A percentile compares a stretch with the other conserved stretches of the same genome.
Evolutionary conservation across 2,113 vertebrate genomes (phyloP).

Genomic region (Carassius auratus): DNA sequence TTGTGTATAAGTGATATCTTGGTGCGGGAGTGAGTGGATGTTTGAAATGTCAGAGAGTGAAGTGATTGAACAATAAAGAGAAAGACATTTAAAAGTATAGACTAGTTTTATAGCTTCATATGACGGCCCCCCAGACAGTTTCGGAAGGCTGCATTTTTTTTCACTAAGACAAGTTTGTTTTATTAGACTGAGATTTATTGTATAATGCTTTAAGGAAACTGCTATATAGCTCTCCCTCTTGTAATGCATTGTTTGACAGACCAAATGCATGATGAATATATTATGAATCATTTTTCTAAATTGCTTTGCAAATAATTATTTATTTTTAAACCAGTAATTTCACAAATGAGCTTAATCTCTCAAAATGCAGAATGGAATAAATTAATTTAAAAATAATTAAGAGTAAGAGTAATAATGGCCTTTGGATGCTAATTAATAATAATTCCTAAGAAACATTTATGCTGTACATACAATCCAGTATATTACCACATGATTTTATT

Average conservation of each 20-base stretch:
- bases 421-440: neutral
- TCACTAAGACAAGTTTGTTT: neutral
- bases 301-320: no score
- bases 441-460: neutral
- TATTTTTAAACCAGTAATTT: neutral
- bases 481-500: no score
- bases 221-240: no score
- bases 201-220: neutral
- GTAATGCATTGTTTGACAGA: neutral
- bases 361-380: neutral
- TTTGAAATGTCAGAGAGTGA: neutral
- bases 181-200: neutral
- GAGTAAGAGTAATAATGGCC: neutral
- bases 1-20: no score
- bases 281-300: no score
- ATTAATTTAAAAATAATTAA: neutral
- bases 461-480: no score
- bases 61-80: neutral
- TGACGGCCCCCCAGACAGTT: neutral
- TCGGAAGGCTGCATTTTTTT: no score
- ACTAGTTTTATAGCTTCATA: neutral
- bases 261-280: neutral
- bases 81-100: neutral
- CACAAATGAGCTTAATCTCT: neutral
- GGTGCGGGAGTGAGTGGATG: no score